Conservation (phyloP, 2,113 vertebrate genomes). For the Psittacula cyanocephala region DNA sequence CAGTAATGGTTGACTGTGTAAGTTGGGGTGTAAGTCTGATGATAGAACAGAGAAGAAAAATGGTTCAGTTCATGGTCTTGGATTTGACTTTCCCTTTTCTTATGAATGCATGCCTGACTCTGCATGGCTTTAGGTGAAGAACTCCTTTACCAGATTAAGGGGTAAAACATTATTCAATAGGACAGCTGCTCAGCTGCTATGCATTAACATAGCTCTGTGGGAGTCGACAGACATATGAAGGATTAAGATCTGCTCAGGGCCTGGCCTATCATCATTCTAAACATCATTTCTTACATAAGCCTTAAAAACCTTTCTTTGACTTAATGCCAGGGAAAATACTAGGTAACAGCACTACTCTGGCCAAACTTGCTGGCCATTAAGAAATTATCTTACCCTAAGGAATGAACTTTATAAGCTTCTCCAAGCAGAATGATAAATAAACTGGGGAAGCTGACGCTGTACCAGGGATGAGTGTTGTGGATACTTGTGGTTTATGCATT, state of each 20-base stretch:
- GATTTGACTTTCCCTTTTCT: not conserved
- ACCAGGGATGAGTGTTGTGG: not conserved
- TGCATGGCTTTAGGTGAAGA: not conserved
- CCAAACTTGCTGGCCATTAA: not conserved
- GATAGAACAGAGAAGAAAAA: not conserved
- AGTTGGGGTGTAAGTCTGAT: not conserved
- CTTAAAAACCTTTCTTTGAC: conserved; percentile 1
- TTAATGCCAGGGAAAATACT: not conserved
- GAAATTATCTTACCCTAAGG: not conserved
- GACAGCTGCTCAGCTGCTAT: conserved; percentile 30
- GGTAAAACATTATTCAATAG: not conserved
- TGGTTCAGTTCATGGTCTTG: not conserved
- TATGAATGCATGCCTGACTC: not conserved
- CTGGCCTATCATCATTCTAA: conserved; percentile 9
- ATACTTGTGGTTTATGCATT: not conserved
- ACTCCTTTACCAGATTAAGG: not conserved
- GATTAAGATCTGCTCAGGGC: conserved; percentile 26
- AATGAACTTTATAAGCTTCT: not conserved
- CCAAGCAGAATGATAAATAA: not conserved
- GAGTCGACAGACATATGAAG: not conserved
- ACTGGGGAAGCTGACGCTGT: not conserved
- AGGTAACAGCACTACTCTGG: conserved; percentile 6
- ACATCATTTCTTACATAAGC: conserved; percentile 32
- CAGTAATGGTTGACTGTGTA: not conserved
- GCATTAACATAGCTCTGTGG: conserved; percentile 28